Conservation (phyloP, 1,140 invertebrate genomes). For the Apis cerana region DNA sequence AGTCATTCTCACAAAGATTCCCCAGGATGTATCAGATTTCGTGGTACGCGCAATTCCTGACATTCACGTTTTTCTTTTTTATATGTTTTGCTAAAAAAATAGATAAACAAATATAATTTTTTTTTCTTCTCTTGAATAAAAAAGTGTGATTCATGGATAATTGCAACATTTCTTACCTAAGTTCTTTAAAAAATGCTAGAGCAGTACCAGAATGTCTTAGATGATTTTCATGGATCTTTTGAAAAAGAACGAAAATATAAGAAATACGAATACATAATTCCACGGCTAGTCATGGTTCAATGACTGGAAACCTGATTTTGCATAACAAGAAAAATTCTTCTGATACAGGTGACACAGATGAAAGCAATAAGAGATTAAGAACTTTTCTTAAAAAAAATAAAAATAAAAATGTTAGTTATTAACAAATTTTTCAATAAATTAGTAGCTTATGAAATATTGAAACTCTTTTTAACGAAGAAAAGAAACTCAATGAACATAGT, state of each 20-base stretch:
- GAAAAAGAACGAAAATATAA: background rate
- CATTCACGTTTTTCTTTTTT: background rate
- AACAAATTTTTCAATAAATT: background rate
- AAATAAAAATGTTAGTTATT: background rate
- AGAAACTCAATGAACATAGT: conserved; percentile 14
- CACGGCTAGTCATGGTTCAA: conserved; percentile 35
- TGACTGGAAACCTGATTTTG: conserved; percentile 43
- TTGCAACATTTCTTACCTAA: conserved; percentile 2
- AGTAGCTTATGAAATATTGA: background rate
- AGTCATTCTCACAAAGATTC: conserved; percentile 64
- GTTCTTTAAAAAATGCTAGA: background rate
- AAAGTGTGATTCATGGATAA: background rate
- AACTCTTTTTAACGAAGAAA: background rate
- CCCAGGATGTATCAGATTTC: background rate
- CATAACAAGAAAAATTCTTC: conserved; percentile 28
- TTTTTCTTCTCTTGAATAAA: background rate
- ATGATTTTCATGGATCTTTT: background rate
- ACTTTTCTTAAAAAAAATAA: background rate
- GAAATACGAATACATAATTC: background rate
- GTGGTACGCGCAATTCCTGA: background rate
- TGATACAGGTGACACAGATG: conserved; percentile 23
- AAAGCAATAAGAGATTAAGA: conserved; percentile 36
- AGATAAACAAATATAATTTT: background rate
- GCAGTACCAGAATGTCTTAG: background rate
- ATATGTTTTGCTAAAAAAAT: background rate